Evolutionary conservation across 2,113 vertebrate species (phyloP).

Genomic region (Eudorcas thomsonii): DNA sequence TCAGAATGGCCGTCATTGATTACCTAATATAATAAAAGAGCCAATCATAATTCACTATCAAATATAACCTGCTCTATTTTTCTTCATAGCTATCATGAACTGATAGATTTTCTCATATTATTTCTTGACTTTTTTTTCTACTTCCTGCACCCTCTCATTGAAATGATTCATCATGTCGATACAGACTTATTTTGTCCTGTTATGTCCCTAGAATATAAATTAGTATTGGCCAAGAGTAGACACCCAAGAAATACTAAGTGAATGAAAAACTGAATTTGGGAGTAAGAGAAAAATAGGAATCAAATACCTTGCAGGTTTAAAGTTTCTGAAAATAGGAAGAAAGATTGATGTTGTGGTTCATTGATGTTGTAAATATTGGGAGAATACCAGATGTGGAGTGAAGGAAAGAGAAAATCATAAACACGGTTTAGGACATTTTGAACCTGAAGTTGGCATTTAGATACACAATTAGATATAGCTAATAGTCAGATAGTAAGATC

Average conservation of each 20-base stretch:
- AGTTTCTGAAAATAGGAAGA: background rate
- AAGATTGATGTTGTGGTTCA: background rate
- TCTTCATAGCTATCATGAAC: background rate
- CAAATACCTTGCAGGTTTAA: background rate
- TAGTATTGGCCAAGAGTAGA: background rate
- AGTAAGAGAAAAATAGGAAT: background rate
- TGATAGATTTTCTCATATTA: background rate
- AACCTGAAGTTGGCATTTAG: background rate
- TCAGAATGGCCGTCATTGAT: background rate
- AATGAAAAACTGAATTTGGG: background rate
- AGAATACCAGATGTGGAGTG: background rate
- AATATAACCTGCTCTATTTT: background rate
- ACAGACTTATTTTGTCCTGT: background rate
- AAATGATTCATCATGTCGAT: background rate
- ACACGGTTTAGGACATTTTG: background rate
- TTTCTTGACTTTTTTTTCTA: background rate
- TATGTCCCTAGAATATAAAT: background rate
- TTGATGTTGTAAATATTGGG: background rate
- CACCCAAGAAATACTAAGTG: background rate
- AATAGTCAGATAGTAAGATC: background rate
- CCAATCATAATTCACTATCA: background rate
- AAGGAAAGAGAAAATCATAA: background rate
- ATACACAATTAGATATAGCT: background rate
- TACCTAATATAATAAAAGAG: background rate
- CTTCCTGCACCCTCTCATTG: background rate